Percentiles rank a stretch among this genome's conserved stretches.
These are phyloP conservation scores for Pangasius larnaudii DNA, from an alignment of 2,797 vertebrate genomes.

Conservation along the genomic window DNA sequence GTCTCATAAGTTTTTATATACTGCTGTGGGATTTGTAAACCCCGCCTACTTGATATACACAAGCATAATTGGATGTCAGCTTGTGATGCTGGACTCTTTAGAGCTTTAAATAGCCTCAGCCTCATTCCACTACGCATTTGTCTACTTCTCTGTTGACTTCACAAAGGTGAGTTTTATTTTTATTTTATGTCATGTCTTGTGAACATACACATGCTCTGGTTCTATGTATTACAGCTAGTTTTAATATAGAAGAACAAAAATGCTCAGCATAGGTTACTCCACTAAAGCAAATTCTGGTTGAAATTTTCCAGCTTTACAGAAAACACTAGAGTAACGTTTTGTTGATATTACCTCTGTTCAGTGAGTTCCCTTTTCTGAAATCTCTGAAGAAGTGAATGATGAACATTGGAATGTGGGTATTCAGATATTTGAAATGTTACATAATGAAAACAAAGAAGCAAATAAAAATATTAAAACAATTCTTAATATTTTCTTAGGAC, in stretches of 20 bases:
- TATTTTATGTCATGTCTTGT: neutral
- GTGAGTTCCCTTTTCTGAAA: neutral
- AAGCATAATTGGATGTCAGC: neutral
- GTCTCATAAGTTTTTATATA: neutral
- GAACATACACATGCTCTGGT: neutral
- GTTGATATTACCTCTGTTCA: too few relatives aligned
- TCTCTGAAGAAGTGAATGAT: neutral
- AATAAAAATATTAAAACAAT: neutral
- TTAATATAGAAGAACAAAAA: neutral
- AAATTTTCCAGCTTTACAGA: neutral
- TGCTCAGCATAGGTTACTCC: neutral
- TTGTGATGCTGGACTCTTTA: neutral
- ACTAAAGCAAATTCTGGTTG: neutral
- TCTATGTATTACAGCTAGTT: neutral
- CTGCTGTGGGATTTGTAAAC: neutral
- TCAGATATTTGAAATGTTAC: neutral
- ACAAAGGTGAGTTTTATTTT: slow-evolving; percentile 11
- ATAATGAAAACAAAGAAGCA: neutral
- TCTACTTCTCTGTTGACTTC: neutral
- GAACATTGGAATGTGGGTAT: neutral
- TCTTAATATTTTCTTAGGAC: neutral
- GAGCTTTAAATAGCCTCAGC: neutral
- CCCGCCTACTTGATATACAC: neutral
- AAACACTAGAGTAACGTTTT: neutral
- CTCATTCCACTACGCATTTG: neutral